Conservation (phyloP, 2,113 vertebrate species). For the Upupa epops region DNA sequence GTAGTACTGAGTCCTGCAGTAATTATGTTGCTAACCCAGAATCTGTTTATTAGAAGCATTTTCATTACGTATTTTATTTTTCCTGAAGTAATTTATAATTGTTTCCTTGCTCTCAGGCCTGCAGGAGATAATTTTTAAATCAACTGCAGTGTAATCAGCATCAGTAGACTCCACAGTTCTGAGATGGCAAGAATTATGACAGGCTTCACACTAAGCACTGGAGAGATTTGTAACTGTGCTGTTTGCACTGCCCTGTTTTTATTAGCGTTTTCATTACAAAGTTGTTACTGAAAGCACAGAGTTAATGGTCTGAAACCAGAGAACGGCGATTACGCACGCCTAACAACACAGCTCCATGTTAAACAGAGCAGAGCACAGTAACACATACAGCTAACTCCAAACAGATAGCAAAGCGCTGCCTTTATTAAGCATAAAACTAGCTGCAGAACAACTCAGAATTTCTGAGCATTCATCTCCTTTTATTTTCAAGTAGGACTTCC, state of each 20-base stretch:
- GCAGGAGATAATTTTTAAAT: slow-evolving; percentile 44
- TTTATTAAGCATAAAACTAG: background rate
- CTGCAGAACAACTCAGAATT: background rate
- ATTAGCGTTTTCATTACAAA: slow-evolving; percentile 59
- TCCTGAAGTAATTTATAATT: slow-evolving; percentile 31
- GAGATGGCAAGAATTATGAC: slow-evolving; percentile 43
- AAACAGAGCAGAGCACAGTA: slow-evolving; percentile 37
- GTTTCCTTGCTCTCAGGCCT: slow-evolving; percentile 23
- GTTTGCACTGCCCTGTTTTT: slow-evolving; percentile 19
- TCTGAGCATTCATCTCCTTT: background rate
- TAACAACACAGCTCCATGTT: slow-evolving; percentile 16
- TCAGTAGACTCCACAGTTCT: background rate
- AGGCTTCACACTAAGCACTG: slow-evolving; percentile 24
- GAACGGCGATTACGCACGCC: slow-evolving; percentile 21
- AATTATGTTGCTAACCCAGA: background rate
- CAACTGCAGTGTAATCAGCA: slow-evolving; percentile 29
- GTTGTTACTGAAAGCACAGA: slow-evolving; percentile 45
- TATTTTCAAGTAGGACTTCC: background rate
- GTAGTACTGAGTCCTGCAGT: background rate
- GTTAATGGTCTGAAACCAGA: slow-evolving; percentile 58
- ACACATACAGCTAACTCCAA: background rate
- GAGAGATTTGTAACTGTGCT: slow-evolving; percentile 23
- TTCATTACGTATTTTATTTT: background rate
- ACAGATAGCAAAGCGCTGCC: slow-evolving; percentile 6
- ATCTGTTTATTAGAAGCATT: slow-evolving; percentile 23